phyloP scores from a whole-genome alignment of 2,113 vertebrate species.

The Gnathonemus echidnorhynchus region DNA sequence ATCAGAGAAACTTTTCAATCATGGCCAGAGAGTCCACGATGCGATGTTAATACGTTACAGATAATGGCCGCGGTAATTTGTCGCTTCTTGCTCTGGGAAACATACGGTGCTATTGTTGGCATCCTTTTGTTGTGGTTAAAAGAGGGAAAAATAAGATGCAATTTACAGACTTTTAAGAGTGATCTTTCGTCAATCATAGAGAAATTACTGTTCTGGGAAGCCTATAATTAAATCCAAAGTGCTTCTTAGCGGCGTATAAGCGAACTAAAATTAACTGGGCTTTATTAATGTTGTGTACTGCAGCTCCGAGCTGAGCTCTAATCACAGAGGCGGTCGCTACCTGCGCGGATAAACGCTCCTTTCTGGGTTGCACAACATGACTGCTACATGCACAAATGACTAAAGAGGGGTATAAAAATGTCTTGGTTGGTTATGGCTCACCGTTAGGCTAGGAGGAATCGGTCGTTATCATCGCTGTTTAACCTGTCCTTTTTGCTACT shows the following conservation, averaged over 20 bases:
- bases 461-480: neutral
- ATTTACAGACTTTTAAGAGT: conserved; percentile 72
- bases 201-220: conserved; percentile 67
- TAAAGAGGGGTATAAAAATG: conserved; percentile 20
- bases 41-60: conserved; percentile 57
- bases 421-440: conserved; percentile 9
- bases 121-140: conserved; percentile 67
- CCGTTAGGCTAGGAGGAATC: neutral
- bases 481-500: neutral
- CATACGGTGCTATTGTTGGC: conserved; percentile 65
- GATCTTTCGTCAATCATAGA: conserved; percentile 65
- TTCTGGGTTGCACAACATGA: conserved; percentile 37
- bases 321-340: conserved; percentile 14
- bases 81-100: conserved; percentile 47
- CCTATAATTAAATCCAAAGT: conserved; percentile 71
- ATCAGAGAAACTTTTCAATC: conserved; percentile 59
- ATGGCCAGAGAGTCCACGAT: conserved; percentile 38
- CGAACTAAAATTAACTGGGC: conserved; percentile 52
- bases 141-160: conserved; percentile 71
- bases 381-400: neutral
- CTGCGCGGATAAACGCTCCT: conserved; percentile 17
- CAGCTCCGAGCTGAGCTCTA: conserved; percentile 24
- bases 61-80: conserved; percentile 62
- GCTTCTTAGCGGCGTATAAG: conserved; percentile 51
- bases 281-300: conserved; percentile 53